phyloP scores from a whole-genome alignment of 2,113 vertebrate genomes.

The Ammodytes marinus region DNA sequence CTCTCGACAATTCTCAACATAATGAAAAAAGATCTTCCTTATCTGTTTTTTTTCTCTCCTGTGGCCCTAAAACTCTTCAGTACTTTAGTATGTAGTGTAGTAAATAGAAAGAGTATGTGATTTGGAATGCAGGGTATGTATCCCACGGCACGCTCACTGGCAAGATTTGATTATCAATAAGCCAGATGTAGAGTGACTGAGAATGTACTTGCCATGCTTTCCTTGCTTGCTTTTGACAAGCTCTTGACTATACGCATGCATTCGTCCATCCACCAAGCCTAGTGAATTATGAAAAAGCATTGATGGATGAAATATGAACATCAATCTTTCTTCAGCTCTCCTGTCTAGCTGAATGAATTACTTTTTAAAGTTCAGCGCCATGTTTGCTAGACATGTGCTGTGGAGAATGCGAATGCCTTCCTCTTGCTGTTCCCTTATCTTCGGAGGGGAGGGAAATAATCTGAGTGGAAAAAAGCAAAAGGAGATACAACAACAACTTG shows the following conservation, averaged over 20 bases:
- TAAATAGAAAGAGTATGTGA: too few species aligned
- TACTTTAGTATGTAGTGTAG: too few species aligned
- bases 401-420: conserved; percentile 6
- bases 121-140: not conserved
- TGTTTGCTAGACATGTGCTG: conserved; percentile 60
- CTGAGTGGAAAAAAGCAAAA: conserved; percentile 6
- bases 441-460: conserved; percentile 6
- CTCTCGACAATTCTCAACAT: too few species aligned
- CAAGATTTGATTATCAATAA: conserved; percentile 61
- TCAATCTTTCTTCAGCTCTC: conserved; percentile 73
- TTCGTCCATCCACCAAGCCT: conserved; percentile 48
- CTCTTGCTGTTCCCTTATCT: conserved; percentile 5
- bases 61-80: too few species aligned
- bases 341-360: conserved; percentile 73
- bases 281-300: conserved; percentile 73
- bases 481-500: conserved; percentile 9
- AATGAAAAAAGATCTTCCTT: too few species aligned
- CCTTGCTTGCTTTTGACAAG: conserved; percentile 50
- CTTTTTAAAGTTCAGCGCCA: conserved; percentile 65
- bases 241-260: conserved; percentile 52
- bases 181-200: conserved; percentile 26
- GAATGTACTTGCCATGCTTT: conserved; percentile 53
- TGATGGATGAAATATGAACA: conserved; percentile 80
- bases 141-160: conserved; percentile 36
- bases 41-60: too few species aligned